phyloP scores from a whole-genome alignment of 2,888 invertebrate genomes.

The Drosophila nr. perissopoda region DNA sequence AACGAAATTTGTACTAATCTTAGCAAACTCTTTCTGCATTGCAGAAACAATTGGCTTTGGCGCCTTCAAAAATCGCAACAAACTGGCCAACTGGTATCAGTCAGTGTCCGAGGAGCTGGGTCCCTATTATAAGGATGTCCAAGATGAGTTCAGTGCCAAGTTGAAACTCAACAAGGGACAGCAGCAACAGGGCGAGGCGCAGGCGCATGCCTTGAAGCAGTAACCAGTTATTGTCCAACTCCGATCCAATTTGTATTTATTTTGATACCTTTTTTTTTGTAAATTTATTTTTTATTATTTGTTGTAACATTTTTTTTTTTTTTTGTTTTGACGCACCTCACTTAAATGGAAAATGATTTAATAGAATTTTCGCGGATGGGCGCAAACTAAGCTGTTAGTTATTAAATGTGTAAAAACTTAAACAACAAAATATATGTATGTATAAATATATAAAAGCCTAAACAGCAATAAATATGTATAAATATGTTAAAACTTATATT shows the following conservation, averaged over 20 bases:
- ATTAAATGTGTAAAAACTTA: constrained; percentile 30
- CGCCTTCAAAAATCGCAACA: constrained; percentile 87
- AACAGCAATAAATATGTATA: not conserved
- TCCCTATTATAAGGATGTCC: constrained; percentile 88
- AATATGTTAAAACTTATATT: not conserved
- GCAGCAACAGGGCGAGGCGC: constrained; percentile 58
- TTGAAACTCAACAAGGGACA: constrained; percentile 67
- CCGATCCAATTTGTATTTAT: constrained; percentile 23
- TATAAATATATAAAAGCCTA: constrained; percentile 6
- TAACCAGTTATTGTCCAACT: constrained; percentile 27
- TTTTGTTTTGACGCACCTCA: constrained; percentile 11
- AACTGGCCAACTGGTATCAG: constrained; percentile 88
- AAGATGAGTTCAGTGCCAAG: constrained; percentile 79
- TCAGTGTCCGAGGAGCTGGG: constrained; percentile 87
- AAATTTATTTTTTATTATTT: constrained; percentile 11
- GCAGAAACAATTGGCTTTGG: constrained; percentile 89
- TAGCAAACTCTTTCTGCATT: not conserved
- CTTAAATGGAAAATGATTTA: constrained; percentile 1
- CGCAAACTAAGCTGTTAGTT: constrained; percentile 19
- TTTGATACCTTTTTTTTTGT: constrained; percentile 4
- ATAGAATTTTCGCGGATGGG: not conserved
- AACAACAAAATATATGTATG: constrained; percentile 9
- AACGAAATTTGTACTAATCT: not conserved
- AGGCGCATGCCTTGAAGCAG: constrained; percentile 80
- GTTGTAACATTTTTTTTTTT: not conserved